These are phyloP conservation scores for Dasypus novemcinctus DNA, from an alignment of 2,113 vertebrate species.

Conservation along the genomic window DNA sequence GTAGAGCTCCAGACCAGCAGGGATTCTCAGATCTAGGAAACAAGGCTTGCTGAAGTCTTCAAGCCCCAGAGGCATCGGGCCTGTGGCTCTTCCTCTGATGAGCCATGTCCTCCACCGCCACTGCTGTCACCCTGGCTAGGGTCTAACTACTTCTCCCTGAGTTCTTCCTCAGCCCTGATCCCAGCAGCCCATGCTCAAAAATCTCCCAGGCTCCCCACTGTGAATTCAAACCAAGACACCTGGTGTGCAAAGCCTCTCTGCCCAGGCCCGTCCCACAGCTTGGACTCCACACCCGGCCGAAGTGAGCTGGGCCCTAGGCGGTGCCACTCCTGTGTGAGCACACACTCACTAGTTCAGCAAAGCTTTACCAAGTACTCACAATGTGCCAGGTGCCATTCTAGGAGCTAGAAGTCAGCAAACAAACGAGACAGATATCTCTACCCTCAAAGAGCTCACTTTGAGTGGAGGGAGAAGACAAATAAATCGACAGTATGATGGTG, in stretches of 20 bases:
- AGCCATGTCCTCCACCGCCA: not conserved
- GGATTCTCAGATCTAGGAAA: not conserved
- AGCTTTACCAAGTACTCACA: not conserved
- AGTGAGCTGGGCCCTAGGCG: not conserved
- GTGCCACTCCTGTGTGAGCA: accelerated
- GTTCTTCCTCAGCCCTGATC: not conserved
- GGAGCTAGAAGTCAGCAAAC: not conserved
- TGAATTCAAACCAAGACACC: not conserved
- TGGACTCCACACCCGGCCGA: accelerated
- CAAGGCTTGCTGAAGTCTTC: too few species aligned
- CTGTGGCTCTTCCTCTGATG: not conserved
- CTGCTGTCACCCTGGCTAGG: not conserved
- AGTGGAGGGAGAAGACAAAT: not conserved
- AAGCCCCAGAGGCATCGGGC: too few species aligned
- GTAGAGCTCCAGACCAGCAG: not conserved
- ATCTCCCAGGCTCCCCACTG: not conserved
- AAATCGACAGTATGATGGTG: not conserved
- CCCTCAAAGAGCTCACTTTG: not conserved
- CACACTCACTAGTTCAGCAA: not conserved
- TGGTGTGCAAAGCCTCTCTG: not conserved
- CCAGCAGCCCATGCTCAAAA: not conserved
- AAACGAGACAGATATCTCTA: not conserved
- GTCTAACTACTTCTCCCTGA: not conserved
- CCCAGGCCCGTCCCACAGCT: not conserved
- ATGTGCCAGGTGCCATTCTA: not conserved